Conservation (phyloP, 1,140 invertebrate genomes). For the Psilanteris sp. region DNA sequence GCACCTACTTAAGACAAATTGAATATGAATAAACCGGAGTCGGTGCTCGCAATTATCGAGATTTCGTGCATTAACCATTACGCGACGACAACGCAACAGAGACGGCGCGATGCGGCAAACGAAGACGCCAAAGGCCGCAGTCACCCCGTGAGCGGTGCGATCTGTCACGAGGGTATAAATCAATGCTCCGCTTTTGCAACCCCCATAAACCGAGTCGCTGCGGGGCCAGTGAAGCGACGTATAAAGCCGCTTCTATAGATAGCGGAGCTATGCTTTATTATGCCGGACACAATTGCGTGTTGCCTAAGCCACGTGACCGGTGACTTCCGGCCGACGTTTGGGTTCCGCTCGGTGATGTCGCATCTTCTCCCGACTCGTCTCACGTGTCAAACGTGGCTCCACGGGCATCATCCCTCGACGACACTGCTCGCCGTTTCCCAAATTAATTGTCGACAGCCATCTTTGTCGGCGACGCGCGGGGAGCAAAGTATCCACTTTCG, state of each 20-base stretch:
- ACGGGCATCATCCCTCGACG: conserved; percentile 41
- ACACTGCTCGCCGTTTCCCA: conserved; percentile 17
- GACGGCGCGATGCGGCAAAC: not conserved
- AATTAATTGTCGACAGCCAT: conserved; percentile 43
- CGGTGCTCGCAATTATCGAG: conserved; percentile 37
- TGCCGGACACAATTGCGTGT: conserved; percentile 78
- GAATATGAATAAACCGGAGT: conserved; percentile 27
- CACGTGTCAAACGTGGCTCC: conserved; percentile 56
- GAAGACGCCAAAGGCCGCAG: conserved; percentile 7
- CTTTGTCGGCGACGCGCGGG: not conserved
- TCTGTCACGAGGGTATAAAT: conserved; percentile 74
- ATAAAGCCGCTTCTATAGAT: conserved; percentile 52
- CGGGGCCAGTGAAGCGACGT: conserved; percentile 58
- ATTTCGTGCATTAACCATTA: conserved; percentile 37
- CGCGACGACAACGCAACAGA: conserved; percentile 2
- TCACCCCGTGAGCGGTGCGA: conserved; percentile 63
- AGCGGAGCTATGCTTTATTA: conserved; percentile 72
- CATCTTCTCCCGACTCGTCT: conserved; percentile 59
- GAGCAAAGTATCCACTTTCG: conserved; percentile 32
- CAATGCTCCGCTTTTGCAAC: conserved; percentile 69
- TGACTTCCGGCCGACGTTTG: conserved; percentile 72
- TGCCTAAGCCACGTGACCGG: conserved; percentile 76
- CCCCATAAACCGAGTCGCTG: conserved; percentile 61
- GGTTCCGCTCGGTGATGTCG: conserved; percentile 68
- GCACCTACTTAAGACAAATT: conserved; percentile 39